Base-by-base conservation (phyloP, 2,797 vertebrate species). In the Intellagama lesueurii region DNA sequence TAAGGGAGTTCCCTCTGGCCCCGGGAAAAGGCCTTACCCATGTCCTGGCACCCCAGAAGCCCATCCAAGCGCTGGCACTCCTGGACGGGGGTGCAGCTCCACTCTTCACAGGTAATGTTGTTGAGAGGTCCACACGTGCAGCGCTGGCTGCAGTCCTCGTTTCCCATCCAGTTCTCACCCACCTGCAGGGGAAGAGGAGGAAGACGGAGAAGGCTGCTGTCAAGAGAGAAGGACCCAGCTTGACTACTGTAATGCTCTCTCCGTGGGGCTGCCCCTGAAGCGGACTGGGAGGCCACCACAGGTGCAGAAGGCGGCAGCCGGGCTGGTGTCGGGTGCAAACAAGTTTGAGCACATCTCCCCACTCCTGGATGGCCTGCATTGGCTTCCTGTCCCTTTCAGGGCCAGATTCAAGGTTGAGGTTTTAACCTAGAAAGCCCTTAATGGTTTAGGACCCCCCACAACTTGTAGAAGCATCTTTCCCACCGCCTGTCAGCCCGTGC, bases 101-200 rank as follows among this genome's bases (percentile, higher is more conserved):
- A 97, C 0, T 95, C 94, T 89, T 95, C 94, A 22, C 98, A 98
- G 88, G 95, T 97, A 84, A 98, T 82, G n/a, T 95, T 97, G 92
- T 95, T 90, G 82, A 92, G 91, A 22, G 92, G 14, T 9, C 88
- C 90, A 87, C 98, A 98, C 22, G 90, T 94, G 56, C 98, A 98
- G 64, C 96, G 96, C 90, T 96, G 96, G 0, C 97, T 97, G 94
- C 98, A 98, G 93, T 97, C 95, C 9, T 0, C 64, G 73, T 97
- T 92, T 0, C 96, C 90, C 93, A 98, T 98, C 98, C 98, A 98
- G 49, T 92, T 94, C 84, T 98, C 97, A 89, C 97, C 97, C 0
- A 94, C 94, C 98, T 98, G 88, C 1, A n/a, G 73, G 14, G n/a
- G 56, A 30, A 52, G 78, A 12, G 6, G n/a, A 19, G 8, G 14